These are phyloP conservation scores for Anoplolepis gracilipes DNA, from an alignment of 1,140 invertebrate genomes.

Conservation along the genomic window DNA sequence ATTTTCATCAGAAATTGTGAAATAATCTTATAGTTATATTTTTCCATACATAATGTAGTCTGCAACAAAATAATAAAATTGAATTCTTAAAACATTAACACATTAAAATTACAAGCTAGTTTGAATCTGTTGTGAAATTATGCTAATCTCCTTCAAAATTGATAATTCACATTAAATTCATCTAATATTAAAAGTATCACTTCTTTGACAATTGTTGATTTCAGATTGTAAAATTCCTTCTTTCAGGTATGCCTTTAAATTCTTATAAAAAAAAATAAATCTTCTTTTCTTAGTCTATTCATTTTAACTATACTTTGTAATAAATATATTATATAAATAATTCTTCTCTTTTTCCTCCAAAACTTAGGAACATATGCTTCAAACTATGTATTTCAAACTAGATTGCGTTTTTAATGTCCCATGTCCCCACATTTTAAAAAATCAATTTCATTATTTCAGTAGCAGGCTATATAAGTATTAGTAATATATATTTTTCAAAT, in stretches of 20 bases:
- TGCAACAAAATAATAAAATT: background rate
- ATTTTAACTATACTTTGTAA: slow-evolving; percentile 9
- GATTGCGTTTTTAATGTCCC: slow-evolving; percentile 22
- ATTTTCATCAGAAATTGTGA: slow-evolving; percentile 64
- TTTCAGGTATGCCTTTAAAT: background rate
- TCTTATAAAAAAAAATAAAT: background rate
- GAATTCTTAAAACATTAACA: background rate
- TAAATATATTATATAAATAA: too few species aligned
- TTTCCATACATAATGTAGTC: background rate
- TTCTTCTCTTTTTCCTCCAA: background rate
- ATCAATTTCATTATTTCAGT: background rate
- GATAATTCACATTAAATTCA: background rate
- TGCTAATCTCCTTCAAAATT: background rate
- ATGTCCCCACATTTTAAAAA: background rate
- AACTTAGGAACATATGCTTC: background rate
- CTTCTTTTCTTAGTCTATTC: background rate
- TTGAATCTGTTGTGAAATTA: slow-evolving; percentile 9
- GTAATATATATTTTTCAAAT: slow-evolving; percentile 54
- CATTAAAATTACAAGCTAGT: slow-evolving; percentile 16
- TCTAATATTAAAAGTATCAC: background rate
- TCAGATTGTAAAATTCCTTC: background rate
- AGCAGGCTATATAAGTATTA: slow-evolving; percentile 26
- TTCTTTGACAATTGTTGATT: background rate
- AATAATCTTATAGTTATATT: slow-evolving; percentile 66
- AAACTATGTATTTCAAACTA: too few species aligned